These are phyloP conservation scores for Romanogobio albipinnatus DNA, from an alignment of 2,113 vertebrate species.

Conservation along the genomic window DNA sequence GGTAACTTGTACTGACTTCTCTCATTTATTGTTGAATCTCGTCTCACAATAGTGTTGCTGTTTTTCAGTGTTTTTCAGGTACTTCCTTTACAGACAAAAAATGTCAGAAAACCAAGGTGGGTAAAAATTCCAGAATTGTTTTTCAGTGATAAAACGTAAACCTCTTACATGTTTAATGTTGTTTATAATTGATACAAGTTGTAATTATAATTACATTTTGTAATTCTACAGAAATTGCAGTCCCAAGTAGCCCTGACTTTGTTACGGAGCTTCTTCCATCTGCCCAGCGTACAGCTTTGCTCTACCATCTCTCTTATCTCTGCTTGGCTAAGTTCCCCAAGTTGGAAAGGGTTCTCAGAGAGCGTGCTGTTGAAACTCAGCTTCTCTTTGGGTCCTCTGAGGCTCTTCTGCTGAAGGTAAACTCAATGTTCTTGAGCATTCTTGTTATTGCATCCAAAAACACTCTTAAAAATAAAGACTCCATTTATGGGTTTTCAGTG, in stretches of 20 bases:
- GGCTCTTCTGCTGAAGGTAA: constrained; percentile 30
- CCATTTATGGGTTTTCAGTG: no score
- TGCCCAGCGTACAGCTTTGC: constrained; percentile 10
- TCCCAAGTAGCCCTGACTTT: not conserved
- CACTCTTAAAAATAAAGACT: not conserved
- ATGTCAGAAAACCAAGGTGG: not conserved
- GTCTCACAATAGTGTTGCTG: not conserved
- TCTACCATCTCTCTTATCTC: constrained; percentile 31
- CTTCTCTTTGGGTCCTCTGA: constrained; percentile 42
- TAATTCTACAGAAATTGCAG: not conserved
- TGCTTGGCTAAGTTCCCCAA: constrained; percentile 25
- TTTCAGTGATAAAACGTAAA: not conserved
- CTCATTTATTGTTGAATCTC: not conserved
- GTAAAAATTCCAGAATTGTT: not conserved
- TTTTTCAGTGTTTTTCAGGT: not conserved
- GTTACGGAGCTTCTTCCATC: not conserved
- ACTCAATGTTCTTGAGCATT: not conserved
- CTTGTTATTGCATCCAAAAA: not conserved
- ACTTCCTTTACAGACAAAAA: not conserved
- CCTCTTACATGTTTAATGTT: not conserved
- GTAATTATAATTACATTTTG: not conserved
- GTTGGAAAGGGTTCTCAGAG: constrained; percentile 19
- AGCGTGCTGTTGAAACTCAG: constrained; percentile 26
- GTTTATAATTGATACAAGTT: not conserved
- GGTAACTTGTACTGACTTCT: not conserved